Evolutionary conservation across 2,888 invertebrate genomes (phyloP).

Genomic region (Tanytarsus gracilentus): DNA sequence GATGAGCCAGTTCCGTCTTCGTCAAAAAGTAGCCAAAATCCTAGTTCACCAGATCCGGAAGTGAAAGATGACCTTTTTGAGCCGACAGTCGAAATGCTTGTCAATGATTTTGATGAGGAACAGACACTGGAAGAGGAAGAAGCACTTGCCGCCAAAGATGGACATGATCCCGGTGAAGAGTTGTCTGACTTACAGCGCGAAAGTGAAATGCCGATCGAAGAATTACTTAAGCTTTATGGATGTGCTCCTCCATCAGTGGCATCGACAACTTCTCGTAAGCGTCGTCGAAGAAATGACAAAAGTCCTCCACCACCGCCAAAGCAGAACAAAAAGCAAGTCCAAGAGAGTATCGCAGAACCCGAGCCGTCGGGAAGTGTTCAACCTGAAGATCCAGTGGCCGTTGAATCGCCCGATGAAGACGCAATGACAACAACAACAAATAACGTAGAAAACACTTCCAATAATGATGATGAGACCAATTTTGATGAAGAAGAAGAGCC

Average conservation of each 20-base stretch:
- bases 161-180: slow-evolving; percentile 78
- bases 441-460: slow-evolving; percentile 30
- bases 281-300: slow-evolving; percentile 35
- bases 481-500: slow-evolving; percentile 36
- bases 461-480: slow-evolving; percentile 39
- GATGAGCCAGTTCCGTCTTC: no score
- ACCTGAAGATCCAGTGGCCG: slow-evolving; percentile 34
- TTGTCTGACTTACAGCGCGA: slow-evolving; percentile 82
- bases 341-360: background rate
- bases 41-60: background rate
- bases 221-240: slow-evolving; percentile 82
- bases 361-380: slow-evolving; percentile 34
- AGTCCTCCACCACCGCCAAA: slow-evolving; percentile 38
- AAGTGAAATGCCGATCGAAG: slow-evolving; percentile 93
- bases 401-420: slow-evolving; percentile 37
- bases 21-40: no score
- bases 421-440: slow-evolving; percentile 37
- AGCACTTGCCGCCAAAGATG: slow-evolving; percentile 78
- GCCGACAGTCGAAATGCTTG: slow-evolving; percentile 91
- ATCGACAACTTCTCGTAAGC: slow-evolving; percentile 34
- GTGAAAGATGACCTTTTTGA: slow-evolving; percentile 58
- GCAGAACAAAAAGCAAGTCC: slow-evolving; percentile 14
- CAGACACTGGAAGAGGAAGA: slow-evolving; percentile 95
- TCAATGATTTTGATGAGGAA: slow-evolving; percentile 96
- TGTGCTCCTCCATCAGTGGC: slow-evolving; percentile 46